Conservation (phyloP, 92 coral and sea anemone genomes). For the Actinostola sp. region DNA sequence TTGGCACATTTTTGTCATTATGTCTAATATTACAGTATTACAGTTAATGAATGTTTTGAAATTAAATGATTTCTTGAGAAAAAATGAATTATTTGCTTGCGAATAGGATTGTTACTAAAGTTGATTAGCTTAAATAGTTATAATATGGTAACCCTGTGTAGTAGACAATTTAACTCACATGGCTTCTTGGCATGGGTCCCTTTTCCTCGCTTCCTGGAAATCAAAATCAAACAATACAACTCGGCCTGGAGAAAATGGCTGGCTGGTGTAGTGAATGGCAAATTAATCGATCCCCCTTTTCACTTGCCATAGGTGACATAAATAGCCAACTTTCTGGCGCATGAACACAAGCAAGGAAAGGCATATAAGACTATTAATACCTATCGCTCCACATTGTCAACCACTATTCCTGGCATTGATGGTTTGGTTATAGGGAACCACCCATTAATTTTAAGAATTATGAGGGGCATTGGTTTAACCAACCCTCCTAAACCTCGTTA, state of each 20-base stretch:
- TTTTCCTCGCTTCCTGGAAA: slow-evolving; percentile 32
- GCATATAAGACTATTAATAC: slow-evolving; percentile 4
- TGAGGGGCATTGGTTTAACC: slow-evolving; percentile 15
- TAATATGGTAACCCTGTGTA: too few relatives aligned
- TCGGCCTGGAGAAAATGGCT: slow-evolving; percentile 31
- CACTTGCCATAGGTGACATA: slow-evolving; percentile 12
- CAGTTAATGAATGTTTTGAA: too few relatives aligned
- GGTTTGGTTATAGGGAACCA: slow-evolving; percentile 28
- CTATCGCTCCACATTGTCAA: not conserved
- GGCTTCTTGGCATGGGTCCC: too few relatives aligned
- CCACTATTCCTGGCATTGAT: not conserved
- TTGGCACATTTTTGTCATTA: too few relatives aligned
- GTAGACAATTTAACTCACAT: too few relatives aligned
- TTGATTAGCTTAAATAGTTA: too few relatives aligned
- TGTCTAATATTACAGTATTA: too few relatives aligned
- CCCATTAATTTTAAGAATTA: not conserved
- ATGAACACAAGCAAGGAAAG: not conserved
- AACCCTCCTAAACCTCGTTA: slow-evolving; percentile 37
- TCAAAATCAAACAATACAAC: slow-evolving; percentile 24
- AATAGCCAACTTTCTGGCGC: slow-evolving; percentile 17
- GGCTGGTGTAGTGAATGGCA: slow-evolving; percentile 36
- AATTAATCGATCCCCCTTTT: slow-evolving; percentile 34
- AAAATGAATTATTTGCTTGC: too few relatives aligned
- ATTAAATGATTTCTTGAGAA: too few relatives aligned
- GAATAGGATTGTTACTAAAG: too few relatives aligned